Evolutionary conservation across 1,140 invertebrate genomes (phyloP).

Genomic region (Melipona quadrifasciata): DNA sequence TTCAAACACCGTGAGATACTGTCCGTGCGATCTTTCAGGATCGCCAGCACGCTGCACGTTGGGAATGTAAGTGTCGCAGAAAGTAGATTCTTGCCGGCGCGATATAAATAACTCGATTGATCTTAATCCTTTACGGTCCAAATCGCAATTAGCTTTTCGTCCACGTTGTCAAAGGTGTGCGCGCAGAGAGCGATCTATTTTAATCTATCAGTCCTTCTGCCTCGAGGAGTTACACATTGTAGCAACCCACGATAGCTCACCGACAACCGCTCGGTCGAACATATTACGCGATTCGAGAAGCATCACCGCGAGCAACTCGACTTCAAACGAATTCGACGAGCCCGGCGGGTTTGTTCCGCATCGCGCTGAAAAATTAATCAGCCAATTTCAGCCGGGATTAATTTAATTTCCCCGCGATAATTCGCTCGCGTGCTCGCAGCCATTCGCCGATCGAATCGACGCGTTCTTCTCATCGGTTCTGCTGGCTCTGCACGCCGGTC

Average conservation of each 20-base stretch:
- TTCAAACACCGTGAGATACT: not conserved
- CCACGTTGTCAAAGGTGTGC: not conserved
- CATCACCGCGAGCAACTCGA: not conserved
- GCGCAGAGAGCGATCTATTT: not conserved
- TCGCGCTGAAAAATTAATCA: not conserved
- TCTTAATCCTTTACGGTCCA: conserved; percentile 18
- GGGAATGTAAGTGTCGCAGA: not conserved
- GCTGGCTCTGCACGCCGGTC: too few relatives aligned
- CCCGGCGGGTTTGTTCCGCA: not conserved
- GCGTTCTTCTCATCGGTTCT: not conserved
- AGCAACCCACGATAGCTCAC: not conserved
- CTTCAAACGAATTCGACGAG: not conserved
- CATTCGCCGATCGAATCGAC: not conserved
- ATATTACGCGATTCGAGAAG: not conserved
- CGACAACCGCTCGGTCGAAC: not conserved
- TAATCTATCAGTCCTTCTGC: not conserved
- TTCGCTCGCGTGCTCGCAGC: not conserved
- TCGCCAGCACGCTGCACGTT: not conserved
- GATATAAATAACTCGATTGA: not conserved
- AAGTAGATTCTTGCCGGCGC: not conserved
- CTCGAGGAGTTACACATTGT: not conserved
- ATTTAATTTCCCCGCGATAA: not conserved
- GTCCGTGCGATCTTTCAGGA: not conserved
- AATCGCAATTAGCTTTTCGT: conserved; percentile 3
- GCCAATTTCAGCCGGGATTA: not conserved